Percentiles rank a stretch among this genome's conserved stretches.
phyloP scores from a whole-genome alignment of 1,140 invertebrate species.

The Polyergus mexicanus region DNA sequence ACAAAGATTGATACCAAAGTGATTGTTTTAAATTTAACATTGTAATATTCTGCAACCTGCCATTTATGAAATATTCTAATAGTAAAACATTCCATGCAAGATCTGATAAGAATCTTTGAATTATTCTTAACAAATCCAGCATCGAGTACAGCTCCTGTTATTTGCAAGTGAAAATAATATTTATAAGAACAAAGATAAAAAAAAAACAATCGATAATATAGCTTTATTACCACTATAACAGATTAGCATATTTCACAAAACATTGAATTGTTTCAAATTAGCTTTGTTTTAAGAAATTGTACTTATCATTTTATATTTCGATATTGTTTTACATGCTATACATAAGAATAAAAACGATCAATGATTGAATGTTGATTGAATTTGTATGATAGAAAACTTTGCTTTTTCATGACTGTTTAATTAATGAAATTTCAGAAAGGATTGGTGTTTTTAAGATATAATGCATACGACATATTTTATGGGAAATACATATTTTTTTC shows the following conservation, averaged over 20 bases:
- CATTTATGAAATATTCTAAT: neutral
- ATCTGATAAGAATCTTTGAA: neutral
- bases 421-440: neutral
- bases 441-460: neutral
- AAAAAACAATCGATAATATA: neutral
- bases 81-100: neutral
- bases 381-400: neutral
- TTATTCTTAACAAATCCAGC: neutral
- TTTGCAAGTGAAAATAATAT: neutral
- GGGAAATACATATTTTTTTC: neutral
- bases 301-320: neutral
- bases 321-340: conserved; percentile 2
- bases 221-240: neutral
- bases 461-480: neutral
- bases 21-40: no score
- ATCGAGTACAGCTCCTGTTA: neutral
- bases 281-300: neutral
- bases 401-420: neutral
- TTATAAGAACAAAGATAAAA: neutral
- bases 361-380: neutral
- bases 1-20: no score
- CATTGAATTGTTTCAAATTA: neutral
- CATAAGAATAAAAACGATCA: neutral
- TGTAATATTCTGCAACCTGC: no score
- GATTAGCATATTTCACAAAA: neutral